phyloP scores from a whole-genome alignment of 2,113 vertebrate genomes.

The Leptobrachium leishanense region DNA sequence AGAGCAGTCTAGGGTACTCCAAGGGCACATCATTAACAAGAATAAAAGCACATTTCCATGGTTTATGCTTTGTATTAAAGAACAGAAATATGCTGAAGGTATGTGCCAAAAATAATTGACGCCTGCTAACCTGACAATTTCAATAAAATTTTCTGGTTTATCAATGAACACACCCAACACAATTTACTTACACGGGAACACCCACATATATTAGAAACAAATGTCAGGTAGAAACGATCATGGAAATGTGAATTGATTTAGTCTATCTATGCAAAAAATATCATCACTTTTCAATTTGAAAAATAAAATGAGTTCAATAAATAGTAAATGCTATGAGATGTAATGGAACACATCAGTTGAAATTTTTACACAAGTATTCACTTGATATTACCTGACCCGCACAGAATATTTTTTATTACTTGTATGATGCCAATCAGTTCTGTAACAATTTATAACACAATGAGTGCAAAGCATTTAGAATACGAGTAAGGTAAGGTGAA shows the following conservation, averaged over 20 bases:
- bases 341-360: neutral
- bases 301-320: neutral
- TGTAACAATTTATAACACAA: too few species aligned
- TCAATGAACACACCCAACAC: conserved; percentile 27
- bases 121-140: conserved; percentile 25
- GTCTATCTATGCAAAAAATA: neutral
- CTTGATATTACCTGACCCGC: too few species aligned
- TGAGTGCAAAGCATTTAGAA: too few species aligned
- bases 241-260: neutral
- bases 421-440: too few species aligned
- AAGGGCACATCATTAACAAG: too few species aligned
- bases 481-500: too few species aligned
- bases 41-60: too few species aligned
- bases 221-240: conserved; percentile 25
- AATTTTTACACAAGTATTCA: too few species aligned
- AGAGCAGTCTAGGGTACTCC: too few species aligned
- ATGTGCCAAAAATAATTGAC: neutral
- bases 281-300: neutral
- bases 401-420: too few species aligned
- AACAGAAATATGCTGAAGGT: neutral
- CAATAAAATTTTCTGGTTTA: conserved; percentile 21
- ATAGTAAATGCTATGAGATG: neutral
- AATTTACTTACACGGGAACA: conserved; percentile 12
- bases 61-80: neutral
- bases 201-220: conserved; percentile 36